These are phyloP conservation scores for Lophura nycthemera DNA, from an alignment of 2,113 vertebrate genomes.

Conservation along the genomic window DNA sequence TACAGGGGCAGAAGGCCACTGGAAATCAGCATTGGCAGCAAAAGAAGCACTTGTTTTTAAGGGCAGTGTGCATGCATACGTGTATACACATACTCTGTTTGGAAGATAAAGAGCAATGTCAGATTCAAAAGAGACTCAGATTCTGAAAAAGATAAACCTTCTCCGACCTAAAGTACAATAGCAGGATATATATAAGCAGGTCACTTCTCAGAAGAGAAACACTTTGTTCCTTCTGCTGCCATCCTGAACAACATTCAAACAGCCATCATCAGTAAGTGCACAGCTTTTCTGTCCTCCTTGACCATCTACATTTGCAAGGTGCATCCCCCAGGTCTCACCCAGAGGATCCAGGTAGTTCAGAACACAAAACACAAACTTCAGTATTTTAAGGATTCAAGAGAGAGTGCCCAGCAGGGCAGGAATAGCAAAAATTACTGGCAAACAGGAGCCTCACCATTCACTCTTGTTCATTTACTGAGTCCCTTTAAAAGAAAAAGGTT, in stretches of 20 bases:
- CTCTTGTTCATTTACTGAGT: background rate
- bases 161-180: background rate
- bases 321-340: background rate
- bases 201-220: background rate
- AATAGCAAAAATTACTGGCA: too few relatives aligned
- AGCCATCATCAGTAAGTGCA: background rate
- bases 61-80: background rate
- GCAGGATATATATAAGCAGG: background rate
- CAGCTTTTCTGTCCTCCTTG: background rate
- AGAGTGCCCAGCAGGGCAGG: background rate
- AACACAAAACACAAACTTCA: background rate
- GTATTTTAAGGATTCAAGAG: background rate
- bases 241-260: background rate
- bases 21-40: background rate
- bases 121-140: background rate
- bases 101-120: background rate
- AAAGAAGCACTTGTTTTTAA: background rate
- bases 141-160: background rate
- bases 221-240: background rate
- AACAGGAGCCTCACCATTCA: background rate
- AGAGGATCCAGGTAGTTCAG: background rate
- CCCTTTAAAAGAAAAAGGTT: background rate
- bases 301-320: background rate
- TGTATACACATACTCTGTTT: background rate
- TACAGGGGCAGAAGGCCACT: background rate